Evolutionary conservation across 2,113 vertebrate species (phyloP).

Genomic region (Corvus moneduloides): DNA sequence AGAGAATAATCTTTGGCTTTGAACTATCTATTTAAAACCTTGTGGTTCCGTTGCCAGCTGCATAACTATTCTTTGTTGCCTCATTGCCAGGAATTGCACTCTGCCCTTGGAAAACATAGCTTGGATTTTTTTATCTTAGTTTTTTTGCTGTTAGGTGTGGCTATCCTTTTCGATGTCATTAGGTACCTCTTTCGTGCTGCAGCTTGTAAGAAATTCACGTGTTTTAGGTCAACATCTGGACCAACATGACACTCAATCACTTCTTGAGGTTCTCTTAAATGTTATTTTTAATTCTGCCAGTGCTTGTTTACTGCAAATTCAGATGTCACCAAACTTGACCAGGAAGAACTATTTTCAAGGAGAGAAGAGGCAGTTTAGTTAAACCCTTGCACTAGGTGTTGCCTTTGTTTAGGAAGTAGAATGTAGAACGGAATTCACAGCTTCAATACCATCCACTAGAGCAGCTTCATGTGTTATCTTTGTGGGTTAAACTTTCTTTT

Average conservation of each 20-base stretch:
- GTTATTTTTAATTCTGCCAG: neutral
- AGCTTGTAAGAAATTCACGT: rapidly evolving
- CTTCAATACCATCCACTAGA: neutral
- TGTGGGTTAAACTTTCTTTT: neutral
- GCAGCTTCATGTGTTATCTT: neutral
- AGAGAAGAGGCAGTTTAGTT: neutral
- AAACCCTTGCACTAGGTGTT: neutral
- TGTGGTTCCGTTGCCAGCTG: neutral
- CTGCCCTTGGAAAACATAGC: neutral
- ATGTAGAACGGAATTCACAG: neutral
- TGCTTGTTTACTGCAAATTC: neutral
- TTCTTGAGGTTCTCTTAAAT: neutral
- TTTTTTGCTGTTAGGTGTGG: neutral
- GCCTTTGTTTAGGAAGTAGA: neutral
- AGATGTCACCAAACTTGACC: neutral
- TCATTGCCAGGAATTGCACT: neutral
- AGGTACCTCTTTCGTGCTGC: neutral
- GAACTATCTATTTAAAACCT: constrained; percentile 50
- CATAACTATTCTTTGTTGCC: neutral
- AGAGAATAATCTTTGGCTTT: constrained; percentile 44
- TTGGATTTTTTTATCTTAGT: neutral
- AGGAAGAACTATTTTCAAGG: neutral
- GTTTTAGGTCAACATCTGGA: neutral
- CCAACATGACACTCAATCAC: neutral
- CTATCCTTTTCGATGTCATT: neutral